Base-by-base conservation (phyloP, 2,888 invertebrate species). In the Cataglyphis rosenhaueri region DNA sequence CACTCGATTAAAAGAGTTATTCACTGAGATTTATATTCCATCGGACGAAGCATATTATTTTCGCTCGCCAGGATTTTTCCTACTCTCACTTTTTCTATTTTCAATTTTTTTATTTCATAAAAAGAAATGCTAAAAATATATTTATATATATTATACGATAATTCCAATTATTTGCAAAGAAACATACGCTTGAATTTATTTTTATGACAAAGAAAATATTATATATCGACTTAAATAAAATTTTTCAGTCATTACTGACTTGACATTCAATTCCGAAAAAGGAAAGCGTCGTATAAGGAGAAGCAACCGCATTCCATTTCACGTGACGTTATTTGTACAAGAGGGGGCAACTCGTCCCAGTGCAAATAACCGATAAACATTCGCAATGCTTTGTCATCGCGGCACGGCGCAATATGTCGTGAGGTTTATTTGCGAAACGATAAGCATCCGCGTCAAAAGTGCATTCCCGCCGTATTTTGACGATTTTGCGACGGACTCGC, bases 341-440 rank as follows among this genome's bases (percentile, higher is more conserved):
- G 66, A 70, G 83, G 38, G 75, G 86, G 81, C 81, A 83, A 84
- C 84, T 85, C 70, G 84, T 71, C 82, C 71, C 74, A 84, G 85
- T 86, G 86, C 88, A 87, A 88, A 89, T 87, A 90, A 83, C 85
- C 87, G 87, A 90, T 90, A 91, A 91, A 91, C 90, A 90, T 90
- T 89, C 84, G 75, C 86, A 83, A 84, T 81, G 86, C 87, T 89
- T 91, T 88, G 90, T 91, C 90, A 89, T 89, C 81, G 84, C 81
- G 81, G 71, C 73, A 76, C 81, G 78, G 44, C 76, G 81, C 76
- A 76, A 61, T 75, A 61, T 70, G 70, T 64, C 82, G 85, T 62
- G 64, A 64, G 76, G 85, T 85, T 85, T 91, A 85, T 91, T 88
- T 88, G 86, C 83, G 84, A 87, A 86, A 84, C 83, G 91, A 90